Percentiles rank a stretch among this genome's conserved stretches.
phyloP scores from a whole-genome alignment of 2,113 vertebrate species.

The Elanoides forficatus region DNA sequence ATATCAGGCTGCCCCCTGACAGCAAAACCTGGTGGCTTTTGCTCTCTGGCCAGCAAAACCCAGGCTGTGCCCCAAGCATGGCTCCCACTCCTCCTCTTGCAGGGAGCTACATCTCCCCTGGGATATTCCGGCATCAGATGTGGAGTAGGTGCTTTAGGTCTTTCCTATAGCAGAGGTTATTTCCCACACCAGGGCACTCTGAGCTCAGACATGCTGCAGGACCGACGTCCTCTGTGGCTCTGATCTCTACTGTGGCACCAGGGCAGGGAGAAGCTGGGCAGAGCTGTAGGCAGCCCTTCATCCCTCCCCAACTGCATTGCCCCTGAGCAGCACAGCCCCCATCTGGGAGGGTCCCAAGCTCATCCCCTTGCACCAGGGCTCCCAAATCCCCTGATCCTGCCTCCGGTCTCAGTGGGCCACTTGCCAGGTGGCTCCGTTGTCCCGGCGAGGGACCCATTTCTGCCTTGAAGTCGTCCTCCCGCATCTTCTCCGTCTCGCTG shows the following conservation, averaged over 20 bases:
- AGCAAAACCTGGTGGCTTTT: neutral
- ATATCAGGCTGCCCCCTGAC: neutral
- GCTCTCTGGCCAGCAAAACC: neutral
- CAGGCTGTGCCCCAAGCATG: neutral
- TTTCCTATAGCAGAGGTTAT: neutral
- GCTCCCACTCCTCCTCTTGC: neutral
- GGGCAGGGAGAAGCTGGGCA: neutral
- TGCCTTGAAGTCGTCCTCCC: constrained; percentile 1
- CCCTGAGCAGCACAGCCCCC: fast-evolving
- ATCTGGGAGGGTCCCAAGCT: fast-evolving
- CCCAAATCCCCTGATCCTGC: neutral
- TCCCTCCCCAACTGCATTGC: neutral
- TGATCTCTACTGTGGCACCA: neutral
- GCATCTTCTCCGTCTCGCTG: neutral
- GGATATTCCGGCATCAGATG: neutral
- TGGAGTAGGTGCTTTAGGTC: neutral
- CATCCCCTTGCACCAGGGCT: neutral
- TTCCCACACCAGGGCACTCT: neutral
- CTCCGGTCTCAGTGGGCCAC: fast-evolving
- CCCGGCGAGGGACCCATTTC: neutral
- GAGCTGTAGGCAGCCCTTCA: neutral
- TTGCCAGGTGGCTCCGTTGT: constrained; percentile 76
- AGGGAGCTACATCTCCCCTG: neutral
- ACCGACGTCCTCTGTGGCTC: neutral
- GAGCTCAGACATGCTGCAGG: neutral